Evolutionary conservation across 2,888 invertebrate species (phyloP), one percentile per base, ranked within the genome.

Genomic region (Malthinus seriepunctatus): DNA sequence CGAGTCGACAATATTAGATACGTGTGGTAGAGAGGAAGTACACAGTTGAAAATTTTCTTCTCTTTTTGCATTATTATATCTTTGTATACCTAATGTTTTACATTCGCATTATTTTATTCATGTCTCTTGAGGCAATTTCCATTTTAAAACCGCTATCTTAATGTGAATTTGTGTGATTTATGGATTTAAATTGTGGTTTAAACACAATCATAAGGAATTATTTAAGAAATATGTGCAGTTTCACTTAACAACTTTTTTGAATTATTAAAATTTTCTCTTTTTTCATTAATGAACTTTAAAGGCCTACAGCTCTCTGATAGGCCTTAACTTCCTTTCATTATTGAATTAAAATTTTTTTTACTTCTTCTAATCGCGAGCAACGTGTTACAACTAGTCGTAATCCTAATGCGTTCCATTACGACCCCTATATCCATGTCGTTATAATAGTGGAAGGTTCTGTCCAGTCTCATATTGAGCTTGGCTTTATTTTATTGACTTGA

Each of bases 151-250:
- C 37, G 48, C 42, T 55, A 37, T 47, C 45, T 55, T 51, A 55
- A 60, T 49, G 32, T 51, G 42, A 9, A 12, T 50, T 45, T 56
- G 44, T 42, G 15, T 52, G 56, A 60, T 60, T 60, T 56, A 60
- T 60, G 49, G 10, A 37, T 56, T 60, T 45, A 46, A 56, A 56
- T 52, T 46, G 34, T 54, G 47, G 48, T 46, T 46, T 37, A 50
- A 51, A 50, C 55, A 39, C 32, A 23, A n/a, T 35, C 15, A 2
- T 38, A 23, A 23, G 34, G 35, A 12, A 51, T 35, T 39, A 51
- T 51, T 42, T 32, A 33, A 12, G 7, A 11, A 11, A 8, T 14
- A 32, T 33, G n/a, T 37, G 10, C 37, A 33, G 33, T 6, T 33
- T 32, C 12, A 32, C 31, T 15, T 33, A 10, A 51, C 37, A 50